Evolutionary conservation across 2,797 vertebrate species (phyloP).

Genomic region (Eidolon dupreanum): DNA sequence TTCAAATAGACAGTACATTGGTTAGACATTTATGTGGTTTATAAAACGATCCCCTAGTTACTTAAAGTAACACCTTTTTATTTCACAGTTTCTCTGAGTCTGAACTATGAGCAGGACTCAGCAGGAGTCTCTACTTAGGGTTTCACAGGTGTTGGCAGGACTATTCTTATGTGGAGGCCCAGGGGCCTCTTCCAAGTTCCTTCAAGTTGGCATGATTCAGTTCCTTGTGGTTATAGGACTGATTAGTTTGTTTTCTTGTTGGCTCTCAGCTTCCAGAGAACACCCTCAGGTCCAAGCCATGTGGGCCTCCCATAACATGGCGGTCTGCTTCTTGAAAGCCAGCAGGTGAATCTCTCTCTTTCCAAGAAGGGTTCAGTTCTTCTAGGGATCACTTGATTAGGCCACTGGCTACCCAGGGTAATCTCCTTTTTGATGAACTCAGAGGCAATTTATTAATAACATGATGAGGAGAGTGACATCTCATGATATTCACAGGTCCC

Average conservation of each 20-base stretch:
- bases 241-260: neutral
- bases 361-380: neutral
- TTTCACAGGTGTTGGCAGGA: neutral
- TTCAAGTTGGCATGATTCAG: neutral
- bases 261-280: neutral
- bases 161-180: neutral
- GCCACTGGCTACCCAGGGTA: neutral
- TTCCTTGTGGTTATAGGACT: constrained; percentile 5
- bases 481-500: neutral
- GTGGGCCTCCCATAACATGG: neutral
- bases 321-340: neutral
- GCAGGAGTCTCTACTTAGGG: neutral
- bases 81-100: constrained; percentile 36
- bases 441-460: neutral
- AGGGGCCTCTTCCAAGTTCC: neutral
- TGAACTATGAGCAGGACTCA: neutral
- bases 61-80: constrained; percentile 36
- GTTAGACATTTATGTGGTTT: too few species aligned
- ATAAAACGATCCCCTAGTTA: too few species aligned
- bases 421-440: neutral
- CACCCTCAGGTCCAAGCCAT: neutral
- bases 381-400: neutral
- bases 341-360: neutral
- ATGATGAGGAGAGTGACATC: neutral
- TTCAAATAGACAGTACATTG: too few species aligned